Conservation (phyloP, 2,113 vertebrate genomes). For the Chinchilla lanigera region DNA sequence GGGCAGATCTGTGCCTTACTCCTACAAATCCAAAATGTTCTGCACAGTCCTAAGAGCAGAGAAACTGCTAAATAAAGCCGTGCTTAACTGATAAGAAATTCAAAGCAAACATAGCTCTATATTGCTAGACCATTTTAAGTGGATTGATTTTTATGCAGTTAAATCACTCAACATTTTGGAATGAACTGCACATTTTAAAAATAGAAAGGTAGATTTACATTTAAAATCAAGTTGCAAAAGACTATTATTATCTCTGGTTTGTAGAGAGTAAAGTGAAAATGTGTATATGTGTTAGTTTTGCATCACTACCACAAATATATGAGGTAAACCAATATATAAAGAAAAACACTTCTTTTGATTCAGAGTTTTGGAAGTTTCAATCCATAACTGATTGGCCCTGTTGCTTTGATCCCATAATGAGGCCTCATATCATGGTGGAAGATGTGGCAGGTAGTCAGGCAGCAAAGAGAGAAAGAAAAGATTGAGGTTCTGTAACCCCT, state of each 20-base stretch:
- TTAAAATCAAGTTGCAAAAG: slow-evolving; percentile 20
- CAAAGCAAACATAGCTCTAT: slow-evolving; percentile 53
- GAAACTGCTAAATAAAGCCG: slow-evolving; percentile 35
- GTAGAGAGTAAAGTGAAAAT: neutral
- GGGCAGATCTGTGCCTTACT: neutral
- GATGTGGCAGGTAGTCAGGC: neutral
- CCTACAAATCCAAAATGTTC: neutral
- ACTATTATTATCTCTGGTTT: neutral
- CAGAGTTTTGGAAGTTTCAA: neutral
- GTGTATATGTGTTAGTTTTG: neutral
- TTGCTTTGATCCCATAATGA: neutral
- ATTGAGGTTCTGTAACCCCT: neutral
- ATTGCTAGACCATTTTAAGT: slow-evolving; percentile 22
- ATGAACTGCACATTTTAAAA: slow-evolving; percentile 28
- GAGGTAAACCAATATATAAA: neutral
- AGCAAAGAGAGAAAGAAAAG: neutral
- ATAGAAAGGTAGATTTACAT: slow-evolving; percentile 26
- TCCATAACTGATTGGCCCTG: neutral
- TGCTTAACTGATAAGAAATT: slow-evolving; percentile 38
- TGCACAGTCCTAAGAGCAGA: neutral
- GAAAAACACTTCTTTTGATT: neutral
- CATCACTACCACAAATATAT: neutral
- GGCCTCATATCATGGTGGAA: neutral
- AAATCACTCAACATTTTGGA: slow-evolving; percentile 45
- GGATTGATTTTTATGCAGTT: slow-evolving; percentile 57